A percentile compares a stretch with the other conserved stretches of the same genome.
Evolutionary conservation across 2,888 invertebrate species (phyloP).

Genomic region (Lydus trimaculatus): DNA sequence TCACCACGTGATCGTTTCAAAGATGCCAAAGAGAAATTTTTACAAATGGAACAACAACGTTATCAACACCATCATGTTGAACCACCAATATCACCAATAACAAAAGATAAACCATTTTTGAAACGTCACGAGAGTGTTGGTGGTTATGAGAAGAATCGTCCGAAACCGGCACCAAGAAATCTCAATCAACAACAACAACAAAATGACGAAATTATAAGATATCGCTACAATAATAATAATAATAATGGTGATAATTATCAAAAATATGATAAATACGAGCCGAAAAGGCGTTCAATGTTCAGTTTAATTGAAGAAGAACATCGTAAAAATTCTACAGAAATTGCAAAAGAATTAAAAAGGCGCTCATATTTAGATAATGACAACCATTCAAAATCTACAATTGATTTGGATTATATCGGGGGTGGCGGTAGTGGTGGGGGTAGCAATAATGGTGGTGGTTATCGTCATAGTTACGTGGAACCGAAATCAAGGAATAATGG

Average conservation of each 20-base stretch:
- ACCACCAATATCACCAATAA: constrained; percentile 49
- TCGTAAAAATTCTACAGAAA: constrained; percentile 59
- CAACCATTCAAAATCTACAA: constrained; percentile 53
- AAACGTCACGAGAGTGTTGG: constrained; percentile 48
- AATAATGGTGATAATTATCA: constrained; percentile 41
- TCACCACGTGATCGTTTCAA: constrained; percentile 82
- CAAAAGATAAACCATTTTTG: constrained; percentile 42
- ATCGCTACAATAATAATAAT: constrained; percentile 35
- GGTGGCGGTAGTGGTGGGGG: constrained; percentile 48
- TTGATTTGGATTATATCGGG: constrained; percentile 51
- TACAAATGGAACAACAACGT: constrained; percentile 77
- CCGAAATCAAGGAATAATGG: constrained; percentile 60
- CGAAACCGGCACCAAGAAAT: constrained; percentile 54
- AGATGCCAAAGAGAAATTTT: constrained; percentile 86
- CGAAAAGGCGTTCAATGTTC: constrained; percentile 59
- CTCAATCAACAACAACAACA: constrained; percentile 33
- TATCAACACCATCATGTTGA: constrained; percentile 35
- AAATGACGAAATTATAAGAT: constrained; percentile 36
- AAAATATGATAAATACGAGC: constrained; percentile 53
- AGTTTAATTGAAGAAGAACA: constrained; percentile 61
- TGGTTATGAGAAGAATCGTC: constrained; percentile 43
- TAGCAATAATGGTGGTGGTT: constrained; percentile 50
- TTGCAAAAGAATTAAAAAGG: constrained; percentile 62
- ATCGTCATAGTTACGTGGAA: constrained; percentile 74
- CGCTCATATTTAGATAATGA: constrained; percentile 59